A percentile compares a stretch with the other conserved stretches of the same genome.
Conservation (phyloP, 2,797 vertebrate genomes). For the Coracias cyanogaster region DNA sequence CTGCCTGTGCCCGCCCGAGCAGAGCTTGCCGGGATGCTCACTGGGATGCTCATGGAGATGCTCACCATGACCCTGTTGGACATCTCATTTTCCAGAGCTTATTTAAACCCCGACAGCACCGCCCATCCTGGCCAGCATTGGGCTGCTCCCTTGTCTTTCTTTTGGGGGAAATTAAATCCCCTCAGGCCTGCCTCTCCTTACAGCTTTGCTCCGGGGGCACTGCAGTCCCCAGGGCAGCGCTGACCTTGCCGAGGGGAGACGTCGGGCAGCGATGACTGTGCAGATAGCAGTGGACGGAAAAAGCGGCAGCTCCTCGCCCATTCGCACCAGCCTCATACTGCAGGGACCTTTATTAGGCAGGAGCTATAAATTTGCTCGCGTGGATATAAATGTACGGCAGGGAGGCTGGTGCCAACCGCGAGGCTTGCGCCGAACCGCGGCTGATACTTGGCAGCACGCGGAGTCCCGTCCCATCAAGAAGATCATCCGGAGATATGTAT, state of each 20-base stretch:
- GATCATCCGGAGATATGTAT: not conserved
- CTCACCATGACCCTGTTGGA: accelerated
- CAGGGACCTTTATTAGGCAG: slow-evolving; percentile 1
- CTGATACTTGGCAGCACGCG: slow-evolving; percentile 50
- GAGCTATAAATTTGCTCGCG: not conserved
- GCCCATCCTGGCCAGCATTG: accelerated
- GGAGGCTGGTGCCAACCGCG: not conserved
- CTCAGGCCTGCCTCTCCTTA: not conserved
- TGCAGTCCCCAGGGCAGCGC: not conserved
- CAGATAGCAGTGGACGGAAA: not conserved
- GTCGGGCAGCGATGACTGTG: not conserved
- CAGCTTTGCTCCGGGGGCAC: not conserved
- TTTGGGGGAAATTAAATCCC: not conserved
- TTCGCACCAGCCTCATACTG: not conserved
- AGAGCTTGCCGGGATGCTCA: not conserved
- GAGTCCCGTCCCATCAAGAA: slow-evolving; percentile 21
- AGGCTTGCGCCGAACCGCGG: not conserved
- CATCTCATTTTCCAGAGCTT: accelerated
- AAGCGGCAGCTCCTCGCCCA: not conserved
- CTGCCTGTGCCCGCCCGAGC: not conserved
- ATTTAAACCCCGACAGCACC: accelerated
- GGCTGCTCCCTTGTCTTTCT: not conserved
- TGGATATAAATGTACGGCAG: not conserved
- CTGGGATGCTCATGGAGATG: not conserved
- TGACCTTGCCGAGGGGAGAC: not conserved